These are phyloP conservation scores for Mixornis gularis DNA, from an alignment of 2,113 vertebrate species.

Conservation along the genomic window DNA sequence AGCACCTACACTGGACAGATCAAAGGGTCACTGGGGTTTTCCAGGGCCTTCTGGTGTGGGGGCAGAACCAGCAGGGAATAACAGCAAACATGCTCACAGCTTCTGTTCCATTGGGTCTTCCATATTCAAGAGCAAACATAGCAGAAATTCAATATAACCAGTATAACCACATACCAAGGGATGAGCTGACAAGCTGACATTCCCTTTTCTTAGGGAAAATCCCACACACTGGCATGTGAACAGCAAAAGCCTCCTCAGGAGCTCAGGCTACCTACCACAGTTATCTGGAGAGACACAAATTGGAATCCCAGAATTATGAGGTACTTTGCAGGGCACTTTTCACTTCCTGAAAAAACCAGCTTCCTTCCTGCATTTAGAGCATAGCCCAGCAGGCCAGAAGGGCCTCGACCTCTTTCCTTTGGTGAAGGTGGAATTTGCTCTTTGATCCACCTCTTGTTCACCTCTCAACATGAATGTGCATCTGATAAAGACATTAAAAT, in stretches of 20 bases:
- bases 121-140: background rate
- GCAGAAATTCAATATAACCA: background rate
- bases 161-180: slow-evolving; percentile 3
- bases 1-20: background rate
- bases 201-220: background rate
- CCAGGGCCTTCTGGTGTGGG: background rate
- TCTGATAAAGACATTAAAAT: background rate
- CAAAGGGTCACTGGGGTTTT: background rate
- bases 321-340: background rate
- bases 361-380: background rate
- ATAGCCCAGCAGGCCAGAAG: background rate
- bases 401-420: background rate
- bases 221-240: background rate
- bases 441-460: background rate
- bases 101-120: background rate
- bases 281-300: background rate
- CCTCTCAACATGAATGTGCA: background rate
- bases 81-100: background rate
- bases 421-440: background rate
- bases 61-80: background rate
- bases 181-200: slow-evolving; percentile 3
- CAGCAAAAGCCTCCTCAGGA: background rate
- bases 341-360: background rate
- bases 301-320: background rate
- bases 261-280: background rate